Evolutionary conservation across 1,140 invertebrate species (phyloP).

Genomic region (Lepidurus couesii): DNA sequence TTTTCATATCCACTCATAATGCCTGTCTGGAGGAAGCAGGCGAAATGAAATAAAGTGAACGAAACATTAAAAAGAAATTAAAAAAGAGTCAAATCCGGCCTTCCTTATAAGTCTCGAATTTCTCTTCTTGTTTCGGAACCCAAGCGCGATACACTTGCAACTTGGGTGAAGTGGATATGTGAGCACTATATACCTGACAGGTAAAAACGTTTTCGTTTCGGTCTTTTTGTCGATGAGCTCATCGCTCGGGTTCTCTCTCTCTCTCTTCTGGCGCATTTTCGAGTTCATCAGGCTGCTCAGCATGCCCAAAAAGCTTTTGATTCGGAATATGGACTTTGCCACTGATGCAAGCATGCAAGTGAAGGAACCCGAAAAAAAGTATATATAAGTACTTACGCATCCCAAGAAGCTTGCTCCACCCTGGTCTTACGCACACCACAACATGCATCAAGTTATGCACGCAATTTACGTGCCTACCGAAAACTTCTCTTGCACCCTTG

Average conservation of each 20-base stretch:
- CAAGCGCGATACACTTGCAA: conserved; percentile 18
- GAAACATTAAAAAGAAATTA: not conserved
- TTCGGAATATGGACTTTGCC: conserved; percentile 2
- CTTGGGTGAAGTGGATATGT: conserved; percentile 21
- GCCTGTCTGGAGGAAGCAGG: not conserved
- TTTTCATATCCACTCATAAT: conserved; percentile 10
- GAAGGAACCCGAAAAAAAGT: not conserved
- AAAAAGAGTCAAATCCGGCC: not conserved
- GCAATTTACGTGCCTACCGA: conserved; percentile 18
- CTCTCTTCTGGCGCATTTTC: conserved; percentile 13
- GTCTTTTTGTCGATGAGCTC: conserved; percentile 18
- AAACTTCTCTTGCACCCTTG: not conserved
- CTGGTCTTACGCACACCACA: conserved; percentile 1
- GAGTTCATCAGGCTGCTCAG: conserved; percentile 9
- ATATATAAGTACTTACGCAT: not conserved
- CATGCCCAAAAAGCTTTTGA: conserved; percentile 11
- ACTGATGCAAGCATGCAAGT: not conserved
- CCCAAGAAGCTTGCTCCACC: not conserved
- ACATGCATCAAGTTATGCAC: not conserved
- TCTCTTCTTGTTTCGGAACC: conserved; percentile 14
- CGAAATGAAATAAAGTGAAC: not conserved
- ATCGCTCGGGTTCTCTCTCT: not conserved
- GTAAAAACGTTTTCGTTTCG: conserved; percentile 11
- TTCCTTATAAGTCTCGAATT: conserved; percentile 22
- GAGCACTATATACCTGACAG: conserved; percentile 18